Evolutionary conservation across 23 tunicate genomes (phyloP).

Genomic region (Aplidium turbinatum): DNA sequence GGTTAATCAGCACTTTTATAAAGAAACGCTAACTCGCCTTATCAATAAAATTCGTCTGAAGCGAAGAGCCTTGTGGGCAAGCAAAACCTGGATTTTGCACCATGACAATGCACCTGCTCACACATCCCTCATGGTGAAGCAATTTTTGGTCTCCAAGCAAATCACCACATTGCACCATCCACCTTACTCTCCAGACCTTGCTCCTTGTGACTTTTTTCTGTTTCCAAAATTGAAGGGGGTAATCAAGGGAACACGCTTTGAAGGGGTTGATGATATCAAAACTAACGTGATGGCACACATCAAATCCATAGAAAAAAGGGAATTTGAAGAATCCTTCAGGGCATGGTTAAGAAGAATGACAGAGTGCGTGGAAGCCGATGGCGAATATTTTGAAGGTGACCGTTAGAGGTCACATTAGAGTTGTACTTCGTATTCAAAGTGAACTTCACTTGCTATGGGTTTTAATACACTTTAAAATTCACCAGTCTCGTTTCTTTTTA

Average conservation of each 20-base stretch:
- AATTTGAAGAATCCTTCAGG: too few relatives aligned
- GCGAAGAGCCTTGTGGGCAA: constrained; percentile 9
- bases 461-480: too few relatives aligned
- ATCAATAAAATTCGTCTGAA: constrained; percentile 12
- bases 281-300: constrained; percentile 7
- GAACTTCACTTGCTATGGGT: too few relatives aligned
- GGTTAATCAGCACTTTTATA: constrained; percentile 11
- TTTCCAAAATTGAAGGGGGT: constrained; percentile 10
- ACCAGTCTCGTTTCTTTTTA: too few relatives aligned
- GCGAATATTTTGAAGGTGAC: too few relatives aligned
- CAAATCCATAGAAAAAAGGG: not conserved
- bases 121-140: not conserved
- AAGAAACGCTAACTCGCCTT: constrained; percentile 17
- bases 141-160: not conserved
- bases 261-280: constrained; percentile 5
- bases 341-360: too few relatives aligned
- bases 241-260: constrained; percentile 3
- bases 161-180: constrained; percentile 29
- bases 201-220: not conserved
- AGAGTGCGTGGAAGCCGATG: too few relatives aligned
- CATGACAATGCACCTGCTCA: constrained; percentile 28
- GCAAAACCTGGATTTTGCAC: constrained; percentile 30
- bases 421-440: too few relatives aligned
- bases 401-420: too few relatives aligned
- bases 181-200: constrained; percentile 2